Evolutionary conservation across 2,113 vertebrate genomes (phyloP).

Genomic region (Chascanopsetta lugubris): DNA sequence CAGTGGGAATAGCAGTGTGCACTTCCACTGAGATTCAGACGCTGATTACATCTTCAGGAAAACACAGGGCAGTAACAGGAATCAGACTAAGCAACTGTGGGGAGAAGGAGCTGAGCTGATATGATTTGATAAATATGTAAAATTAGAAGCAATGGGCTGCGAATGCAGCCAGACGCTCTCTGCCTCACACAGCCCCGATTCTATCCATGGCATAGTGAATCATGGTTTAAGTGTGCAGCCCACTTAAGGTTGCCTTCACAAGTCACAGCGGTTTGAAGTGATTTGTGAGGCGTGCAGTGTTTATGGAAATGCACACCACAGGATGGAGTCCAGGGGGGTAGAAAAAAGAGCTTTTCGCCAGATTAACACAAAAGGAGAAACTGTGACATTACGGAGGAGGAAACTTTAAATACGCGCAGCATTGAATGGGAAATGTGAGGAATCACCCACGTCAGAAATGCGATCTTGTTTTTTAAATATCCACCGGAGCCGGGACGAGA

Average conservation of each 20-base stretch:
- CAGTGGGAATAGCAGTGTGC: conserved; percentile 88
- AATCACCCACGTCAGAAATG: neutral
- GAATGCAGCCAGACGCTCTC: conserved; percentile 60
- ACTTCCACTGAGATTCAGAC: conserved; percentile 55
- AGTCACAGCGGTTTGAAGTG: conserved; percentile 80
- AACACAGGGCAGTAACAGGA: conserved; percentile 53
- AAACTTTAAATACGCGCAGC: conserved; percentile 31
- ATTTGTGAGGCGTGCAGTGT: conserved; percentile 81
- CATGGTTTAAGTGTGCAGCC: conserved; percentile 77
- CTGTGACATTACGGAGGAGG: conserved; percentile 18
- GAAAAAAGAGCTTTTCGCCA: conserved; percentile 26
- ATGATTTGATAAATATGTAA: conserved; percentile 80
- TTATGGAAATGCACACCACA: conserved; percentile 82
- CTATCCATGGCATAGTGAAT: conserved; percentile 73
- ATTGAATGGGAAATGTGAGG: neutral
- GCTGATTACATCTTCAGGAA: conserved; percentile 87
- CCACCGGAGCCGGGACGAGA: too few species aligned
- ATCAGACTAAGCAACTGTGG: conserved; percentile 15
- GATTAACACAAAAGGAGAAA: conserved; percentile 65
- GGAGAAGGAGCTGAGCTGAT: conserved; percentile 60
- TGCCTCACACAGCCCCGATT: conserved; percentile 64
- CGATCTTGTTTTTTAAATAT: too few species aligned
- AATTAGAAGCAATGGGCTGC: conserved; percentile 63
- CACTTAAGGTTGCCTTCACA: conserved; percentile 80
- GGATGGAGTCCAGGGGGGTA: conserved; percentile 66